phyloP scores from a whole-genome alignment of 1,140 invertebrate species.

The Scaptomyza hsui region DNA sequence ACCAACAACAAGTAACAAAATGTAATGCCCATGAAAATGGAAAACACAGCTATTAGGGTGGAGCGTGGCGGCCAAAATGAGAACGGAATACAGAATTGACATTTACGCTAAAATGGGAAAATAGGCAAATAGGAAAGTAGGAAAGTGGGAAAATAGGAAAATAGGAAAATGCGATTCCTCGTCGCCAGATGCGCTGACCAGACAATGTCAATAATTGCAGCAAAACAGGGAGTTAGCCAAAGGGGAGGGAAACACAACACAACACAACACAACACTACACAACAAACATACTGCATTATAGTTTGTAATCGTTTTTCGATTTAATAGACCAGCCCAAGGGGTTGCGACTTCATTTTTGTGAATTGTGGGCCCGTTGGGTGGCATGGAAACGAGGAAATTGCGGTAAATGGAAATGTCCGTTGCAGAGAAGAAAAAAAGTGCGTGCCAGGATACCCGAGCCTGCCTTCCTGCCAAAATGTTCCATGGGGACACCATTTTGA shows the following conservation, averaged over 20 bases:
- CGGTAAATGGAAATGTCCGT: slow-evolving; percentile 72
- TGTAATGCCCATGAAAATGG: slow-evolving; percentile 54
- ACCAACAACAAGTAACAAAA: slow-evolving; percentile 31
- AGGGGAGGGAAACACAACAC: not conserved
- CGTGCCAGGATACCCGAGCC: slow-evolving; percentile 35
- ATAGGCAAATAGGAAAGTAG: slow-evolving; percentile 1
- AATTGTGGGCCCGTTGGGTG: not conserved
- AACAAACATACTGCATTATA: slow-evolving; percentile 75
- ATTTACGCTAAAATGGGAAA: slow-evolving; percentile 63
- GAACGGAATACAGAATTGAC: slow-evolving; percentile 59
- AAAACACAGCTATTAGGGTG: slow-evolving; percentile 10
- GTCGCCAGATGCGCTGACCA: slow-evolving; percentile 37
- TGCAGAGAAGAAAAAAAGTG: slow-evolving; percentile 49
- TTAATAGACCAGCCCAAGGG: slow-evolving; percentile 63
- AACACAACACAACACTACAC: slow-evolving; percentile 12
- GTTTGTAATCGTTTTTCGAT: slow-evolving; percentile 83
- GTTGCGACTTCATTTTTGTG: slow-evolving; percentile 47
- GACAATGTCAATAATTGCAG: slow-evolving; percentile 50
- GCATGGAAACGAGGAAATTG: slow-evolving; percentile 43
- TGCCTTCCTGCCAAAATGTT: slow-evolving; percentile 9
- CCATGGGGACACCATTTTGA: slow-evolving; percentile 52
- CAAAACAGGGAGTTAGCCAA: not conserved
- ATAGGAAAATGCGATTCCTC: slow-evolving; percentile 16
- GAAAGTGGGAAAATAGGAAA: slow-evolving; percentile 4
- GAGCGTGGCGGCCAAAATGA: slow-evolving; percentile 3